Percentiles rank a stretch among this genome's conserved stretches.
These are phyloP conservation scores for Tuta absoluta DNA, from an alignment of 2,888 invertebrate species.

Conservation along the genomic window DNA sequence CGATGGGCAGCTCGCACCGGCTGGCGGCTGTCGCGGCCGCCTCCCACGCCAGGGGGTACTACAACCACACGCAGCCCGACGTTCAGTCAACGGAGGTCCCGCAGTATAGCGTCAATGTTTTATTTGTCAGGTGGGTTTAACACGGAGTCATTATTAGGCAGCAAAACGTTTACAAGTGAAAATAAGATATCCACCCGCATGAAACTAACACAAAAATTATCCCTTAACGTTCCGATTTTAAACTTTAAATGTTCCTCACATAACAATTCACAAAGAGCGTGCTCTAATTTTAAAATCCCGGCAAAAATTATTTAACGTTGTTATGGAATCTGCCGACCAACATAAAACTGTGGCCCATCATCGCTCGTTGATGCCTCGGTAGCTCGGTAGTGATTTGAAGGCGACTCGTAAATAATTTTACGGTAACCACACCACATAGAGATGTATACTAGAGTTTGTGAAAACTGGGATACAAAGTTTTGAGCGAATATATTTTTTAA, in stretches of 20 bases:
- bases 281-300: background rate
- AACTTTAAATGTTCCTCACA: background rate
- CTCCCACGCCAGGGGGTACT: slow-evolving; percentile 68
- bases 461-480: background rate
- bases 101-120: slow-evolving; percentile 81
- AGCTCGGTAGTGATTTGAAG: slow-evolving; percentile 36
- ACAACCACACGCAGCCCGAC: slow-evolving; percentile 74
- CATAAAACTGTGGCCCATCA: slow-evolving; percentile 23
- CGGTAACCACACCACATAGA: slow-evolving; percentile 35
- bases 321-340: slow-evolving; percentile 9
- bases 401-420: slow-evolving; percentile 59
- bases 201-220: too few relatives aligned
- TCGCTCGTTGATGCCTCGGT: slow-evolving; percentile 26
- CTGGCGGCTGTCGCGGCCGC: slow-evolving; percentile 82
- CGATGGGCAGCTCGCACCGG: slow-evolving; percentile 85
- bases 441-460: background rate
- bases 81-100: slow-evolving; percentile 60
- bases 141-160: background rate
- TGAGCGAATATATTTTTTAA: background rate
- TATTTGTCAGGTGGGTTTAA: slow-evolving; percentile 87
- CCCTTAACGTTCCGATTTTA: background rate
- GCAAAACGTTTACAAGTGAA: background rate
- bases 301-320: slow-evolving; percentile 3
- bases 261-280: slow-evolving; percentile 1
- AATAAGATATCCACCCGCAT: too few relatives aligned